Evolutionary conservation across 2,888 invertebrate species (phyloP).

Genomic region (Ormyrus pomaceus): DNA sequence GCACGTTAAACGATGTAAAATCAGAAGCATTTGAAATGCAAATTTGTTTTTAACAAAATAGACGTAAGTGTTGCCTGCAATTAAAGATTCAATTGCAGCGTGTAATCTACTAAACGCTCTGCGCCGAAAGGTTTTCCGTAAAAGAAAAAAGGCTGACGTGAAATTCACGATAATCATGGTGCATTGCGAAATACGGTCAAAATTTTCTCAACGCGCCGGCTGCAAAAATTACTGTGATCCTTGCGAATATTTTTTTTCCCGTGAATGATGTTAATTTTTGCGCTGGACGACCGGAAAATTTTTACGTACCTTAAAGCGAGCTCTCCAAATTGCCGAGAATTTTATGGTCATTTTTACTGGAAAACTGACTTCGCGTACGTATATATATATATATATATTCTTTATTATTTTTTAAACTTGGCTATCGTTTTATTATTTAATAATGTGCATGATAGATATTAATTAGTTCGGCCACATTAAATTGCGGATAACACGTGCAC

Average conservation of each 20-base stretch:
- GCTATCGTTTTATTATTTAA: slow-evolving; percentile 39
- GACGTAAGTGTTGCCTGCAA: slow-evolving; percentile 3
- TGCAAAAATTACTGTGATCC: slow-evolving; percentile 37
- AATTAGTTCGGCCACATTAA: slow-evolving; percentile 31
- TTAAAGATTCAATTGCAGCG: slow-evolving; percentile 33
- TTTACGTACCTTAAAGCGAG: background rate
- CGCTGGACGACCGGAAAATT: slow-evolving; percentile 4
- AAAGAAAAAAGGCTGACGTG: slow-evolving; percentile 21
- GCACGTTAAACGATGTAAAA: too few species aligned
- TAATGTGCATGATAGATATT: slow-evolving; percentile 30
- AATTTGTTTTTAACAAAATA: background rate
- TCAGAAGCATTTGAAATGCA: too few species aligned
- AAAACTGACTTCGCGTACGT: slow-evolving; percentile 3
- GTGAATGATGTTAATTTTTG: slow-evolving; percentile 4
- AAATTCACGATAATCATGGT: slow-evolving; percentile 31
- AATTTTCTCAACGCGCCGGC: slow-evolving; percentile 7
- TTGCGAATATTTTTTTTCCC: background rate
- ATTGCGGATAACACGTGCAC: slow-evolving; percentile 30
- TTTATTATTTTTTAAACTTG: slow-evolving; percentile 2
- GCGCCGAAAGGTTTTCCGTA: slow-evolving; percentile 1
- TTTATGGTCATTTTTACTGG: background rate
- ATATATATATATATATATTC: background rate
- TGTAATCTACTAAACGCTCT: too few species aligned
- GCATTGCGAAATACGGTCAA: slow-evolving; percentile 38
- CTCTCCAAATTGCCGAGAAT: slow-evolving; percentile 3